A percentile compares a stretch with the other conserved stretches of the same genome.
Evolutionary conservation across 2,113 vertebrate genomes (phyloP).

Genomic region (Pteropus alecto): DNA sequence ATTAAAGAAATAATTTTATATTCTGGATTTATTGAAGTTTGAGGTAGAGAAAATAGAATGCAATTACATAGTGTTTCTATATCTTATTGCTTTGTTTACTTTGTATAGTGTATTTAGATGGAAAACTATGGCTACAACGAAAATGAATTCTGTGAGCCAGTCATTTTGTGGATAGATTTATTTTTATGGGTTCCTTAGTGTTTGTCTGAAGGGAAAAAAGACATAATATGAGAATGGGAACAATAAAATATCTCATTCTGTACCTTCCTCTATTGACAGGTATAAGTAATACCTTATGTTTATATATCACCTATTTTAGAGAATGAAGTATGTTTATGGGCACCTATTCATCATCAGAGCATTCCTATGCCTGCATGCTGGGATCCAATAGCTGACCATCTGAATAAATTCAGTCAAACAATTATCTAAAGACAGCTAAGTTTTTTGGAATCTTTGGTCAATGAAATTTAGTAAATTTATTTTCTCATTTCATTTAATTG

Average conservation of each 20-base stretch:
- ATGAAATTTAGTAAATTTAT: slow-evolving; percentile 12
- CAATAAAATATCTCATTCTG: slow-evolving; percentile 64
- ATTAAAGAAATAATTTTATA: slow-evolving; percentile 47
- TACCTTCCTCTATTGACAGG: slow-evolving; percentile 41
- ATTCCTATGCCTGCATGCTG: background rate
- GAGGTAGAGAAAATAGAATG: background rate
- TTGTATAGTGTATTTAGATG: background rate
- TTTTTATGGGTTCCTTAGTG: slow-evolving; percentile 71
- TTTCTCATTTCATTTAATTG: slow-evolving; percentile 31
- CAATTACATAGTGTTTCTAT: background rate
- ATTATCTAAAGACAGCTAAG: background rate
- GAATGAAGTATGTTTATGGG: slow-evolving; percentile 50
- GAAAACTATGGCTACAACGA: background rate
- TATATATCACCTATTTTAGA: slow-evolving; percentile 64
- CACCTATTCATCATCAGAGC: background rate
- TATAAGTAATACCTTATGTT: slow-evolving; percentile 64
- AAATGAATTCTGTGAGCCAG: slow-evolving; percentile 62
- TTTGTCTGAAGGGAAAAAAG: slow-evolving; percentile 65
- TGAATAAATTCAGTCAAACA: slow-evolving; percentile 16
- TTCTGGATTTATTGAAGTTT: slow-evolving; percentile 44
- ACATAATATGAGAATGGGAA: slow-evolving; percentile 56
- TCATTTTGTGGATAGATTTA: slow-evolving; percentile 69
- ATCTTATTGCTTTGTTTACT: slow-evolving; percentile 40
- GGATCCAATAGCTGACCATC: background rate
- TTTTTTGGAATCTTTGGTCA: background rate